Evolutionary conservation across 2,888 invertebrate species (phyloP), one percentile per base, ranked within the genome.

Genomic region (Cosmia pyralina): DNA sequence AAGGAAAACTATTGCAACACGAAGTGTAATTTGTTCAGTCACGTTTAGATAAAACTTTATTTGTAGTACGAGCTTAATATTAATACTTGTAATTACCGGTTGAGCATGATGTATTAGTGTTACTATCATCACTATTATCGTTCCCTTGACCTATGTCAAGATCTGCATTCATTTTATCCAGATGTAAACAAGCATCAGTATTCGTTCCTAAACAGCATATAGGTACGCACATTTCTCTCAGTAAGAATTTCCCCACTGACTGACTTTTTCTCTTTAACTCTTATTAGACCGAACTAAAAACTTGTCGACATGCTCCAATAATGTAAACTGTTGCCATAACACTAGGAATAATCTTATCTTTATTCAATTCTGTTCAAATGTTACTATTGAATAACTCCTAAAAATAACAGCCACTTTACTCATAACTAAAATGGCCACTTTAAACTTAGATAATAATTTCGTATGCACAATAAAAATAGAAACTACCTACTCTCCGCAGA

Each of bases 381-480:
- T 28, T n/a, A 34, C 17, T 15, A 41, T 53, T 34, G 13, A 28
- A 34, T 38, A 19, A 57, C 38, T 22, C 6, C 4, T 50, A 19
- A 77, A 64, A 53, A 53, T 19, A 75, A 19, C 57, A 44, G 11
- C 22, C 4, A 19, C 34, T 41, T 28, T 22, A 52, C 7, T 59
- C n/a, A 5, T 13, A 38, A 57, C 13, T 3, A 28, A 58, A 79
- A 66, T 62, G 7, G n/a, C 52, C 15, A 55, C 15, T 67, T 68
- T 64, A n/a, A 59, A 74, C 48, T 28, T 50, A 53, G 22, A 60
- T 50, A 65, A 66, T 63, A 65, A 81, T 67, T 63, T 67, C 15
- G 8, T 58, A 69, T 22, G 22, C 55, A 7, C 60, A 81, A 70
- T 66, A 78, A 69, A 78, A 72, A 60, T 38, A 69, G 55, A 46